Base-by-base conservation (phyloP, 2,113 vertebrate genomes). In the Tringa solitaria region DNA sequence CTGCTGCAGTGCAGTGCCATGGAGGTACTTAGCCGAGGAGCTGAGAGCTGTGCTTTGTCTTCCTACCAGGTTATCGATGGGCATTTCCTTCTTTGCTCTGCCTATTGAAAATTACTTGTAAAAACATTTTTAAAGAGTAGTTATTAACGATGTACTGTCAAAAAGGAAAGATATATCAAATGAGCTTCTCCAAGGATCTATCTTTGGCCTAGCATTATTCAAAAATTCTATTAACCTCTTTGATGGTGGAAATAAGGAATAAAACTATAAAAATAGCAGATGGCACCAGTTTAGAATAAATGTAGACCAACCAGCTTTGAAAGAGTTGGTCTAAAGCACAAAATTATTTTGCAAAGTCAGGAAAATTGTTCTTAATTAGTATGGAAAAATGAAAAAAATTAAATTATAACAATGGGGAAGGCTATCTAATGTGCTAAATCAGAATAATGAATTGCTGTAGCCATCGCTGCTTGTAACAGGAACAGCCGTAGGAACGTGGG, bases 201-300 rank as follows among this genome's bases (percentile, higher is more conserved):
- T 84, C 73, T 94, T 93, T 84, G 69, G 69, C 64, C 61, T 87
- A 76, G 28, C 72, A 50, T 94, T 95, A 95, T 91, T 94, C 74
- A 96, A 56, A 91, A 95, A 76, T 94, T 93, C 81, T 94, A 10
- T 97, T 94, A 89, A 85, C 67, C 53, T 83, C 78, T 94, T 89
- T 75, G 80, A 89, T 86, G 76, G 39, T 24, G 11, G 77, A 91
- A 96, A 43, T 92, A 89, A 93, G 46, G 28, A 39, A 46, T 74
- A 37, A 84, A 84, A 72, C 43, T 82, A 9, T 68, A 79, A 91
- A 96, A 94, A 76, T 57, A 91, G 70, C 27, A 83, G 57, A 53
- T 53, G 8, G 19, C 15, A 64, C 61, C 32, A 39, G 65, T 75
- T 56, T 89, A 84, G 57, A 91, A 91, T 75, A 91, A 89, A 89